These are phyloP conservation scores for Idaea dimidiata DNA, from an alignment of 2,888 invertebrate species.

Conservation along the genomic window DNA sequence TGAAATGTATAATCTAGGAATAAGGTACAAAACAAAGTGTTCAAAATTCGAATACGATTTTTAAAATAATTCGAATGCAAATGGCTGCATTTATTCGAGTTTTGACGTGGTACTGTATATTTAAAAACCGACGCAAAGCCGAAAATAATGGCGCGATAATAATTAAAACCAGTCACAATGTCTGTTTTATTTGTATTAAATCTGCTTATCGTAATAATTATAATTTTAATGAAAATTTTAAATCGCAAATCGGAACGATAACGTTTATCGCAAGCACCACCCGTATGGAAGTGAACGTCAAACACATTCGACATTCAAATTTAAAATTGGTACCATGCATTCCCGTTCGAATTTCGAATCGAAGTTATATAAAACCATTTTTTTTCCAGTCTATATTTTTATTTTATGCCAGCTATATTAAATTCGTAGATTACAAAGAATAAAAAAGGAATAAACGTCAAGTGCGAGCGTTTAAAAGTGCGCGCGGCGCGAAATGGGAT, in stretches of 20 bases:
- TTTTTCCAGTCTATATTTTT: constrained; percentile 58
- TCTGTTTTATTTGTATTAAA: neutral
- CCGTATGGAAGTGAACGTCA: constrained; percentile 14
- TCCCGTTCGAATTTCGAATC: constrained; percentile 19
- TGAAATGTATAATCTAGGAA: constrained; percentile 28
- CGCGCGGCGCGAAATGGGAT: constrained; percentile 50
- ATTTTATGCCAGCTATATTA: constrained; percentile 64
- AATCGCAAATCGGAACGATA: neutral
- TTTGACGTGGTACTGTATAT: neutral
- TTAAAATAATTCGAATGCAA: neutral
- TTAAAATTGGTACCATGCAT: constrained; percentile 55
- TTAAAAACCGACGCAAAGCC: neutral
- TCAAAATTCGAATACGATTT: neutral
- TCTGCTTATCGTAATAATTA: neutral
- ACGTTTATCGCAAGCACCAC: constrained; percentile 3
- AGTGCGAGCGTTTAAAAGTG: constrained; percentile 60
- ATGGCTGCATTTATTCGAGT: constrained; percentile 4
- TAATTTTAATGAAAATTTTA: constrained; percentile 3
- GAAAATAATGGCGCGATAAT: constrained; percentile 1
- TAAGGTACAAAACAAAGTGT: constrained; percentile 35
- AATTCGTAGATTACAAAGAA: constrained; percentile 69
- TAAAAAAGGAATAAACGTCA: constrained; percentile 69
- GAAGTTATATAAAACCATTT: constrained; percentile 50
- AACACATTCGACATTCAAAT: constrained; percentile 46
- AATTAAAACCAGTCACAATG: neutral